Evolutionary conservation across 2,888 invertebrate genomes (phyloP).

Genomic region (Lordiphosa fenestrarum): DNA sequence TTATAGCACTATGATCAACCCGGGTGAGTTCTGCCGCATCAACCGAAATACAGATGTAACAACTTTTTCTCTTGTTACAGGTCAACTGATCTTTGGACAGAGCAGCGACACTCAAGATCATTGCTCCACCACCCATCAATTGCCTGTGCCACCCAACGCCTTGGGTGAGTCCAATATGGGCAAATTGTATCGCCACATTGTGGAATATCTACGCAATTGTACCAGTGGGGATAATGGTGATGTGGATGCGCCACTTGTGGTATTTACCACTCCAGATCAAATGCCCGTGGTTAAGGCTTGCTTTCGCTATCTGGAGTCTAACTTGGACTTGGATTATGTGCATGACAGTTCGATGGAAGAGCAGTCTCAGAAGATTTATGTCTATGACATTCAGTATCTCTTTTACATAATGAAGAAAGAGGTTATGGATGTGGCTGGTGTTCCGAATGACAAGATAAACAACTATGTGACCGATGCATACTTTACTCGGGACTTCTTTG

Average conservation of each 20-base stretch:
- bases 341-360: not conserved
- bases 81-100: conserved; percentile 80
- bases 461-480: conserved; percentile 62
- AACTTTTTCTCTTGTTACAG: conserved; percentile 25
- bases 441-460: conserved; percentile 48
- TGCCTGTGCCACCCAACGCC: conserved; percentile 80
- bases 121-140: conserved; percentile 80
- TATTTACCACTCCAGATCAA: conserved; percentile 79
- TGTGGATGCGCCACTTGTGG: conserved; percentile 72
- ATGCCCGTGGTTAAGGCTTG: conserved; percentile 75
- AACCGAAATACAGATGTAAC: no score
- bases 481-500: conserved; percentile 74
- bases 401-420: conserved; percentile 74
- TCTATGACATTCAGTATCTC: conserved; percentile 74
- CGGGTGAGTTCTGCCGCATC: conserved; percentile 67
- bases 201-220: conserved; percentile 76
- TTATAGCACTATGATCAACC: conserved; percentile 79
- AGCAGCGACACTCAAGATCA: conserved; percentile 79
- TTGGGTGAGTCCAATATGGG: conserved; percentile 70
- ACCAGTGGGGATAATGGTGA: conserved; percentile 7
- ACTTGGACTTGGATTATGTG: conserved; percentile 27
- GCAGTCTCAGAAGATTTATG: conserved; percentile 27
- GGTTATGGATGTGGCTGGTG: conserved; percentile 61
- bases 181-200: conserved; percentile 79
- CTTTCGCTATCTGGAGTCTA: conserved; percentile 58